A percentile compares a stretch with the other conserved stretches of the same genome.
These are phyloP conservation scores for Campaea margaritaria DNA, from an alignment of 2,888 invertebrate genomes.

Conservation along the genomic window DNA sequence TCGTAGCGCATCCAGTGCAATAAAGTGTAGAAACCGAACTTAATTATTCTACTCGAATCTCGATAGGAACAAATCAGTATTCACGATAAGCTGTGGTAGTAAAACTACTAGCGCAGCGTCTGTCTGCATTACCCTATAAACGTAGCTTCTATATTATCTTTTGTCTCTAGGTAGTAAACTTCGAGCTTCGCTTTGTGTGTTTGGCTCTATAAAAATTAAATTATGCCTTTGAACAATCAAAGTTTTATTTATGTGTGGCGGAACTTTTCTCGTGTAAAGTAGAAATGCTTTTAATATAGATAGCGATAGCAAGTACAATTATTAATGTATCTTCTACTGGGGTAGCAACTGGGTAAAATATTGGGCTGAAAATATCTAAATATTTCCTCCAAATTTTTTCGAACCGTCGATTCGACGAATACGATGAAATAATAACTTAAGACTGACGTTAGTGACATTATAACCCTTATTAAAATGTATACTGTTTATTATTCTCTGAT, in stretches of 20 bases:
- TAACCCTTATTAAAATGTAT: too few relatives aligned
- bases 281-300: too few relatives aligned
- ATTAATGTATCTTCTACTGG: too few relatives aligned
- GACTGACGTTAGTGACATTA: too few relatives aligned
- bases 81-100: conserved; percentile 39
- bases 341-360: too few relatives aligned
- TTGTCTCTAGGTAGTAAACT: conserved; percentile 35
- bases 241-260: conserved; percentile 3
- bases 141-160: conserved; percentile 33
- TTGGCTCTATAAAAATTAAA: conserved; percentile 27
- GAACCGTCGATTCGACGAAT: too few relatives aligned
- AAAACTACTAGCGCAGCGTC: conserved; percentile 36
- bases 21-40: conserved; percentile 38
- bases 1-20: conserved; percentile 25
- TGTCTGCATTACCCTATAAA: conserved; percentile 40
- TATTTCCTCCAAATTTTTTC: too few relatives aligned
- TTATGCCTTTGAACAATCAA: conserved; percentile 10
- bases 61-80: conserved; percentile 42
- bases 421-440: too few relatives aligned
- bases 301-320: too few relatives aligned
- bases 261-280: too few relatives aligned
- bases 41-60: conserved; percentile 41
- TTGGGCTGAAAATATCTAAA: too few relatives aligned
- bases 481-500: too few relatives aligned
- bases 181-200: conserved; percentile 12